Base-by-base conservation (phyloP, 2,888 invertebrate genomes). In the Lepidochitona cinerea region DNA sequence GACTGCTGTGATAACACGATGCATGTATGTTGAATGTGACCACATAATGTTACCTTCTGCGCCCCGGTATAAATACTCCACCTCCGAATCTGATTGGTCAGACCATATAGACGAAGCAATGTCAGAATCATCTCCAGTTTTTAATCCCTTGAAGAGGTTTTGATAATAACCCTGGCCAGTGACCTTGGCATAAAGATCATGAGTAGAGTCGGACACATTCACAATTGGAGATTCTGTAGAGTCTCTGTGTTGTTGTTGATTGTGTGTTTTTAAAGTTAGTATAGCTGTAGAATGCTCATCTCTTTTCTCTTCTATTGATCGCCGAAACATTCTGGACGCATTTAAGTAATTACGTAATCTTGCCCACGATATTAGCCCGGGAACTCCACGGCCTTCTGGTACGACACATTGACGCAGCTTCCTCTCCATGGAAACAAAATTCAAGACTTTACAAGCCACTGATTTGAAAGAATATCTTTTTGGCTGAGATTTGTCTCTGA, bases 101-200 rank as follows among this genome's bases (percentile, higher is more conserved):
- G n/a, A n/a, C 54, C n/a, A 54, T 7, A n/a, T 23, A n/a, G 12
- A 23, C 7, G 12, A n/a, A 9, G 41, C 9, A 41, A 12, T 18
- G 23, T 23, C 26, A 12, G 26, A 23, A 32, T 35, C 36, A 33
- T 33, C 65, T 32, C 23, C 65, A 29, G 7, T 65, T 32, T 29
- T 33, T 7, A 35, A 7, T 23, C 65, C 65, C 7, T 32, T 26
- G 65, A 65, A 65, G 12, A 65, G 23, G 7, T 23, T 12, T 7
- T 12, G 36, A 23, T 65, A 65, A 65, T 65, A 65, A 9, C 32
- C 9, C 65, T 65, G 65, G 9, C 65, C 65, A 29, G 65, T 65
- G 54, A 54, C 12, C 9, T 23, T 54, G 7, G 7, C 7, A 32
- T 65, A 65, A 65, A 35, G 7, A 33, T 65, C 18, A 23, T 65